Conservation (phyloP, 2,797 vertebrate species). For the Lepilemur ruficaudatus region DNA sequence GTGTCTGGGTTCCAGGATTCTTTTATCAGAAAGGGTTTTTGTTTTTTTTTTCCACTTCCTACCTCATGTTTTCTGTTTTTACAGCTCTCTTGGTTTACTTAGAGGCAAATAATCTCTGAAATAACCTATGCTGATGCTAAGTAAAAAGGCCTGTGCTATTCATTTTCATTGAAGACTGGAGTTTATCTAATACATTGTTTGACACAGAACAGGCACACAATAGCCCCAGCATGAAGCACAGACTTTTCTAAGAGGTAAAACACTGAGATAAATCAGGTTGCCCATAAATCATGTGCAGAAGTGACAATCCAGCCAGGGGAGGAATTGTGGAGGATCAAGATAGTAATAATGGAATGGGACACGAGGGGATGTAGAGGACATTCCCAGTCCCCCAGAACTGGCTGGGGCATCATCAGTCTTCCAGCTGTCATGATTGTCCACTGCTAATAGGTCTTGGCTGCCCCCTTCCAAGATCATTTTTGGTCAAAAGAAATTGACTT, state of each 20-base stretch:
- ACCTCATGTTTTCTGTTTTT: slow-evolving; percentile 23
- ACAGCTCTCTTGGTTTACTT: slow-evolving; percentile 44
- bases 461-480: not conserved
- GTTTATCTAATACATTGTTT: slow-evolving; percentile 57
- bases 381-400: not conserved
- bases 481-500: slow-evolving; percentile 28
- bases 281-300: slow-evolving; percentile 37
- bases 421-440: not conserved
- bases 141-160: slow-evolving; percentile 52
- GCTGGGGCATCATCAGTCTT: not conserved
- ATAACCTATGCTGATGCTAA: slow-evolving; percentile 41
- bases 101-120: slow-evolving; percentile 40
- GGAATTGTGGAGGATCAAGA: not conserved
- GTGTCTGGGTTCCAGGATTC: not conserved
- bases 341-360: not conserved
- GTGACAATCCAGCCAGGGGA: slow-evolving; percentile 33
- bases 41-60: not conserved
- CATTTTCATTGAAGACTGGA: slow-evolving; percentile 56
- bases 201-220: slow-evolving; percentile 52
- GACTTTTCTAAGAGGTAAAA: slow-evolving; percentile 57
- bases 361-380: not conserved
- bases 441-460: not conserved
- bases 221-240: not conserved
- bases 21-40: slow-evolving; percentile 3
- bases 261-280: slow-evolving; percentile 46